These are phyloP conservation scores for Ferrisia virgata DNA, from an alignment of 2,888 invertebrate genomes.

Conservation along the genomic window DNA sequence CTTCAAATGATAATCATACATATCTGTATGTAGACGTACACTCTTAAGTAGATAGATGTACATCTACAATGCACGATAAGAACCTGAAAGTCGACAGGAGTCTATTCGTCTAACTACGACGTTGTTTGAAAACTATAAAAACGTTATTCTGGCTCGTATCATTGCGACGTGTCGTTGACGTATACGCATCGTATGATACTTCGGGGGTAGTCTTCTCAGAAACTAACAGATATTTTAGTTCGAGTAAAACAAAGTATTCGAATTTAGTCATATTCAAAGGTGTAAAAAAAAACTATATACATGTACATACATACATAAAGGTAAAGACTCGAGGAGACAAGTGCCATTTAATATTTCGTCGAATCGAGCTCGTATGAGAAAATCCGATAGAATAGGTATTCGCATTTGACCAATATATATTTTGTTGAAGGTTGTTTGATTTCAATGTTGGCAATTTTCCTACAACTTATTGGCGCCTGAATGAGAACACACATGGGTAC, in stretches of 20 bases:
- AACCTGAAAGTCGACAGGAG: background rate
- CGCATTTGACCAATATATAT: background rate
- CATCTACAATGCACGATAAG: background rate
- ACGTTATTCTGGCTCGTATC: background rate
- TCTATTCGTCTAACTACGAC: background rate
- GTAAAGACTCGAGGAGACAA: background rate
- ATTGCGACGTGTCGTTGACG: background rate
- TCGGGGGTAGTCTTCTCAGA: background rate
- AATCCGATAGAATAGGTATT: background rate
- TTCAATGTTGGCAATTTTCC: background rate
- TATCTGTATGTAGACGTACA: too few relatives aligned
- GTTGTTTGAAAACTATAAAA: background rate
- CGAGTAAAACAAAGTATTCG: background rate
- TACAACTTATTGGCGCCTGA: background rate
- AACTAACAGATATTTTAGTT: background rate
- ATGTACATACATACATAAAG: background rate
- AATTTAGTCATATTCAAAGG: background rate
- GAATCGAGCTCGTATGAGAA: background rate
- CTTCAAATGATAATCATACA: background rate
- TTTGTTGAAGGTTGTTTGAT: background rate
- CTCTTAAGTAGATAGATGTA: background rate
- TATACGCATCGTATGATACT: background rate
- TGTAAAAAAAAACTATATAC: background rate
- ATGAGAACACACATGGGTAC: background rate
- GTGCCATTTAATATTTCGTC: background rate